Evolutionary conservation across 2,888 invertebrate genomes (phyloP).

Genomic region (Rhopalosiphum nymphaeae): DNA sequence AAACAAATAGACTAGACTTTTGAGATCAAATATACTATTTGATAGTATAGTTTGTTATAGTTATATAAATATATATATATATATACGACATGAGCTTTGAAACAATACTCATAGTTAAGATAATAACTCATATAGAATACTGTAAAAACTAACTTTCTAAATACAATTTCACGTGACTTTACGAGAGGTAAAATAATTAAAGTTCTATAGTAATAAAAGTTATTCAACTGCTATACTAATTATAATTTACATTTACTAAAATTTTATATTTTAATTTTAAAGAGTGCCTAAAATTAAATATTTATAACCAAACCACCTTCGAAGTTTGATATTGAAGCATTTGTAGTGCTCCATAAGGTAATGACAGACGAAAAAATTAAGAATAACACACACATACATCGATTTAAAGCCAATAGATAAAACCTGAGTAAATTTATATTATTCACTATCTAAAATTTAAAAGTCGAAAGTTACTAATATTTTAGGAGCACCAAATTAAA

Average conservation of each 20-base stretch:
- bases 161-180: background rate
- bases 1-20: constrained; percentile 1
- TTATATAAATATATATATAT: background rate
- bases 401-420: background rate
- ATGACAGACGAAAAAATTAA: background rate
- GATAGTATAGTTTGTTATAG: background rate
- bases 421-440: background rate
- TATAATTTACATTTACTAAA: background rate
- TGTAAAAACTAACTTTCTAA: background rate
- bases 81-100: background rate
- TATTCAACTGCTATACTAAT: background rate
- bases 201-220: background rate
- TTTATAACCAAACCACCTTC: background rate
- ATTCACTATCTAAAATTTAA: background rate
- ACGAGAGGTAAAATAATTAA: background rate
- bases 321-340: background rate
- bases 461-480: background rate
- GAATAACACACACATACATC: background rate
- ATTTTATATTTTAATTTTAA: background rate
- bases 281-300: background rate
- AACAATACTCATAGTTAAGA: too few relatives aligned
- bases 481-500: background rate
- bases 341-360: background rate
- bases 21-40: background rate
- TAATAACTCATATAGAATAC: too few relatives aligned